phyloP scores from a whole-genome alignment of 1,140 invertebrate species.

The Trichoplusia ni region DNA sequence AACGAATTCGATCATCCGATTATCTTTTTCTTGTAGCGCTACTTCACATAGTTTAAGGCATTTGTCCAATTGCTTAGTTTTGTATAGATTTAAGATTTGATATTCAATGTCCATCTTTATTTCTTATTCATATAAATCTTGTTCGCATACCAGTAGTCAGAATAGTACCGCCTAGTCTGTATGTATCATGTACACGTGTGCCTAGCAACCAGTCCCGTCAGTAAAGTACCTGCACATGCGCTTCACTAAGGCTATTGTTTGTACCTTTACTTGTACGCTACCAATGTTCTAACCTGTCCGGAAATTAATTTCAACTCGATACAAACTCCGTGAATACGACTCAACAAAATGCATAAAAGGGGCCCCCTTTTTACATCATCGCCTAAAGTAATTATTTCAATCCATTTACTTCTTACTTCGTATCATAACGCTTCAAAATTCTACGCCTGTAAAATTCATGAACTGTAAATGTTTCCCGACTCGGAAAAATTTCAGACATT shows the following conservation, averaged over 20 bases:
- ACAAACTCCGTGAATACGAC: no score
- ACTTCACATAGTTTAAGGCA: slow-evolving; percentile 63
- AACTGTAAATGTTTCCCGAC: slow-evolving; percentile 30
- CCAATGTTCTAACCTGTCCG: no score
- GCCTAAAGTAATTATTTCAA: slow-evolving; percentile 3
- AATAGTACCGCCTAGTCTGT: no score
- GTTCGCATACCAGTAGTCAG: no score
- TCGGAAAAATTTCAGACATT: not conserved
- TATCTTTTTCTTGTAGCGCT: slow-evolving; percentile 45
- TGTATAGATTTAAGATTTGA: slow-evolving; percentile 70
- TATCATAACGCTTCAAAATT: slow-evolving; percentile 31
- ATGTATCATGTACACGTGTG: slow-evolving; percentile 23
- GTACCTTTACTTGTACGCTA: no score
- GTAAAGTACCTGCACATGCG: no score
- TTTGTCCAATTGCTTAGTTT: slow-evolving; percentile 67
- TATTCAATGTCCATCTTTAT: slow-evolving; percentile 59
- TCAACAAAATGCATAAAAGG: no score
- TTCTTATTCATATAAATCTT: no score
- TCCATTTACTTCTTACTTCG: slow-evolving; percentile 12
- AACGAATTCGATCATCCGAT: slow-evolving; percentile 68
- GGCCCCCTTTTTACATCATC: no score
- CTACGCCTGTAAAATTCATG: slow-evolving; percentile 33
- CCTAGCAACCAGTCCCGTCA: slow-evolving; percentile 40
- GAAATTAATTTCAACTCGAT: no score
- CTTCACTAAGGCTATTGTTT: no score